A percentile compares a stretch with the other conserved stretches of the same genome.
Conservation (phyloP, 2,797 vertebrate species). For the Acipenser oxyrinchus region DNA sequence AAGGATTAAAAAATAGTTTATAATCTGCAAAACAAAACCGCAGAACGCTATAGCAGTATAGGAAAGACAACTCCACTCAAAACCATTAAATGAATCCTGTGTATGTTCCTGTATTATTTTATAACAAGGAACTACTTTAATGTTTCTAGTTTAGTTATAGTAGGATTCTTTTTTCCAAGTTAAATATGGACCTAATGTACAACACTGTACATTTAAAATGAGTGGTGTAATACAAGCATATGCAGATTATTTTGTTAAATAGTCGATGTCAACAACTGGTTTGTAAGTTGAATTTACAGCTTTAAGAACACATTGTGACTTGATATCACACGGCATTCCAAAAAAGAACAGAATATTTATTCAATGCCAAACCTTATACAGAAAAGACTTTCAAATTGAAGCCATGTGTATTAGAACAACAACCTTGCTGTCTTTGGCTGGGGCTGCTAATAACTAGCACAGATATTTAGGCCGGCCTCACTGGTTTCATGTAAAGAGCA, state of each 20-base stretch:
- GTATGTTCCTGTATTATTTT: not conserved
- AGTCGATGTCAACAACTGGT: too few species aligned
- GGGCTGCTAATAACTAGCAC: not conserved
- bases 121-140: not conserved
- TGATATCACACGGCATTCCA: conserved; percentile 3
- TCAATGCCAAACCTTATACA: conserved; percentile 7
- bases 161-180: not conserved
- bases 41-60: too few species aligned
- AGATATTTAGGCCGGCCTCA: not conserved
- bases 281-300: not conserved
- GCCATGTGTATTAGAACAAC: conserved; percentile 14
- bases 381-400: conserved; percentile 5
- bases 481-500: not conserved
- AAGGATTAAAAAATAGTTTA: too few species aligned
- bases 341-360: conserved; percentile 1
- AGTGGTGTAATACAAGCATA: too few species aligned
- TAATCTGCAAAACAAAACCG: too few species aligned
- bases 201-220: too few species aligned
- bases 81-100: too few species aligned
- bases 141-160: not conserved
- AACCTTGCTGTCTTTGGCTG: conserved; percentile 5
- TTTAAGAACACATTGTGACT: conserved; percentile 8
- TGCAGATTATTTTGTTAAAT: too few species aligned
- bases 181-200: not conserved
- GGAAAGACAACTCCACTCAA: too few species aligned